Percentiles rank a stretch among this genome's conserved stretches.
These are phyloP conservation scores for Zoanthus solanderi DNA, from an alignment of 92 coral and sea anemone species.

Conservation along the genomic window DNA sequence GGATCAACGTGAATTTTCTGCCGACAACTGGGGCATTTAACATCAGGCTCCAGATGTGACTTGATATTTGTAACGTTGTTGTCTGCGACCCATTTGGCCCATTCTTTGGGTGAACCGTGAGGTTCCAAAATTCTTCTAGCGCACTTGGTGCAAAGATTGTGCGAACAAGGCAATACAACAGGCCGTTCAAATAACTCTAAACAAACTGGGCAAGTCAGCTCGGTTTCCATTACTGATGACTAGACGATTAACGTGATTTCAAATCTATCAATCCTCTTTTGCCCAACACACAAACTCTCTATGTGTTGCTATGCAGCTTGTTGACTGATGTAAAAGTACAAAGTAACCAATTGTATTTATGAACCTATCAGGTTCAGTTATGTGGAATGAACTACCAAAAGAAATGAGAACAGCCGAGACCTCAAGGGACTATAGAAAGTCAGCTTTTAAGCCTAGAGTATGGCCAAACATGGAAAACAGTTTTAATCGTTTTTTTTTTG, in stretches of 20 bases:
- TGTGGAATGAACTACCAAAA: too few species aligned
- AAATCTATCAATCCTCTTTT: neutral
- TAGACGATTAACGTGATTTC: neutral
- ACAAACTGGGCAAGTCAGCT: constrained; percentile 87
- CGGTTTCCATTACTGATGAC: constrained; percentile 65
- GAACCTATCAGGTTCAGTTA: too few species aligned
- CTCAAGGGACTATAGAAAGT: too few species aligned
- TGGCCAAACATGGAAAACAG: too few species aligned
- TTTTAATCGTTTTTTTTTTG: too few species aligned
- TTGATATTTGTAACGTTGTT: constrained; percentile 63
- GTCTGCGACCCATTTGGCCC: constrained; percentile 90
- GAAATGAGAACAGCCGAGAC: too few species aligned
- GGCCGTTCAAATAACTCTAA: constrained; percentile 82
- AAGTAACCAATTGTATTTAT: too few species aligned
- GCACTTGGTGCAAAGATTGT: constrained; percentile 84
- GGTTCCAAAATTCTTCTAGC: constrained; percentile 86
- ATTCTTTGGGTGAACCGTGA: constrained; percentile 80
- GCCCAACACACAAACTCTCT: neutral
- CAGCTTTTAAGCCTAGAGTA: too few species aligned
- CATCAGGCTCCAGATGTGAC: constrained; percentile 90
- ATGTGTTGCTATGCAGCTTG: neutral
- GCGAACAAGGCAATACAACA: constrained; percentile 88
- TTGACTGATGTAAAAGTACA: neutral
- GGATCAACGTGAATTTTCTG: constrained; percentile 84
- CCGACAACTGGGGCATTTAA: constrained; percentile 88